Evolutionary conservation across 2,797 vertebrate genomes (phyloP).

Genomic region (Labroides dimidiatus): DNA sequence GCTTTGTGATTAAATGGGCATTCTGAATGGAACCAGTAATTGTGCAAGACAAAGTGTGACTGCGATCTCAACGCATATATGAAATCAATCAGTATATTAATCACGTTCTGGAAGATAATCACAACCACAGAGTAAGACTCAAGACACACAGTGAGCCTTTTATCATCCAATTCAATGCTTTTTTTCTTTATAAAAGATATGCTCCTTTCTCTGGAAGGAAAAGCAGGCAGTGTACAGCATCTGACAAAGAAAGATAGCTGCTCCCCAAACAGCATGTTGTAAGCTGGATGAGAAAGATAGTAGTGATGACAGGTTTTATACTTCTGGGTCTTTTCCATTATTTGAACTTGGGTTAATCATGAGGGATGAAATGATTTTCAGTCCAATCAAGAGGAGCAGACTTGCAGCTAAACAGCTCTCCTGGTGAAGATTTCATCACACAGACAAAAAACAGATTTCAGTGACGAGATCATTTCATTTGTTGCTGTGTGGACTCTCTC

Average conservation of each 20-base stretch:
- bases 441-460: constrained; percentile 46
- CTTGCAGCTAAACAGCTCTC: constrained; percentile 23
- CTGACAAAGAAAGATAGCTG: constrained; percentile 53
- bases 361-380: constrained; percentile 37
- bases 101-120: constrained; percentile 35
- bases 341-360: constrained; percentile 27
- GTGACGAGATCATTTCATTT: constrained; percentile 56
- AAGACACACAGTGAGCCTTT: constrained; percentile 12
- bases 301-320: constrained; percentile 28
- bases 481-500: constrained; percentile 29
- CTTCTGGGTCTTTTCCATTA: constrained; percentile 30
- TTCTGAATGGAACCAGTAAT: constrained; percentile 37
- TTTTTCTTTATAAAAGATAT: constrained; percentile 40
- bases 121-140: constrained; percentile 2
- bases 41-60: constrained; percentile 35
- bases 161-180: constrained; percentile 31
- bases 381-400: constrained; percentile 40
- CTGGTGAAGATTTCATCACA: constrained; percentile 44
- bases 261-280: constrained; percentile 38
- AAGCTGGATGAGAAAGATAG: constrained; percentile 23
- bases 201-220: constrained; percentile 42
- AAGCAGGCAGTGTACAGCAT: constrained; percentile 28
- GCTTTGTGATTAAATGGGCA: constrained; percentile 48
- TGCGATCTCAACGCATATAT: constrained; percentile 44
- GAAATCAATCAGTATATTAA: constrained; percentile 55